These are phyloP conservation scores for Naja naja DNA, from an alignment of 2,113 vertebrate species.

Conservation along the genomic window DNA sequence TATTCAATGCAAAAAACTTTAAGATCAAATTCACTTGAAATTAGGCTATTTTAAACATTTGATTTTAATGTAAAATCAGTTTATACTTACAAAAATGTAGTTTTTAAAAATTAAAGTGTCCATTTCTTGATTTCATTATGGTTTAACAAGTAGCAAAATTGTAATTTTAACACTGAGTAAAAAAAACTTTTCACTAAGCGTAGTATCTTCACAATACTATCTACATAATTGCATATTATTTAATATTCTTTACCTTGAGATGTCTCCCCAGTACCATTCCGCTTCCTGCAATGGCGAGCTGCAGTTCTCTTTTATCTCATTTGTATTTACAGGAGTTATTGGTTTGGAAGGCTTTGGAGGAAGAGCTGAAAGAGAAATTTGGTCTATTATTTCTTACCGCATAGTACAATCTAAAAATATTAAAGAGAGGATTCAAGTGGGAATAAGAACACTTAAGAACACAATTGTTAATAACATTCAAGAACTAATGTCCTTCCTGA, in stretches of 20 bases:
- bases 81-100: not conserved
- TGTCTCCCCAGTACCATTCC: constrained; percentile 97
- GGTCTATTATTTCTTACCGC: constrained; percentile 13
- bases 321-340: constrained; percentile 77
- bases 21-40: not conserved
- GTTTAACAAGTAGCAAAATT: not conserved
- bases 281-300: constrained; percentile 81
- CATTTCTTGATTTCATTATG: not conserved
- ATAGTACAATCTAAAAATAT: not conserved
- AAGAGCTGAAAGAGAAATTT: constrained; percentile 77
- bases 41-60: not conserved
- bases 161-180: not conserved
- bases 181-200: not conserved
- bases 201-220: not conserved
- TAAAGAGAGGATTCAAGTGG: not conserved
- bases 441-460: constrained; percentile 7
- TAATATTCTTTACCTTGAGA: constrained; percentile 81
- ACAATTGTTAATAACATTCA: not conserved
- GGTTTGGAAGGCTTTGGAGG: constrained; percentile 90
- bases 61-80: not conserved
- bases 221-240: not conserved
- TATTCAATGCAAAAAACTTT: not conserved
- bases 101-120: not conserved
- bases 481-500: not conserved
- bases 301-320: constrained; percentile 79